phyloP scores from a whole-genome alignment of 2,888 invertebrate genomes.

The Zygogramma bicolorata region DNA sequence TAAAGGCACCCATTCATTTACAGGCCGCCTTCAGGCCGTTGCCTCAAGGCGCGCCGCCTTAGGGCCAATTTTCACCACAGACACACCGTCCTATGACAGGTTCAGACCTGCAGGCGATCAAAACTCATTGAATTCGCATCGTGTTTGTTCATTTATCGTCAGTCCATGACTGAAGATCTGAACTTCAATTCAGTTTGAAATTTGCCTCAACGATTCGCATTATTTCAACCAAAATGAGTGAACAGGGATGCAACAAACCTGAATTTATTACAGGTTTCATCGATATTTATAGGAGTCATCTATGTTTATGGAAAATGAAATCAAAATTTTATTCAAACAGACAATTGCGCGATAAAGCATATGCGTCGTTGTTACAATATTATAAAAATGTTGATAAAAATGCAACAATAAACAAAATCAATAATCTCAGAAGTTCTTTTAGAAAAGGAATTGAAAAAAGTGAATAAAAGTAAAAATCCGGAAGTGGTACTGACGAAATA shows the following conservation, averaged over 20 bases:
- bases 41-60: not conserved
- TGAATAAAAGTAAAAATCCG: too few species aligned
- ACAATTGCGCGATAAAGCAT: too few species aligned
- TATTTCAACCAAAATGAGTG: too few species aligned
- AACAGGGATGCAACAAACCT: too few species aligned
- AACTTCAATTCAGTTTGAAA: too few species aligned
- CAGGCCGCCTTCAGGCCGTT: not conserved
- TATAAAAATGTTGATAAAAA: slow-evolving; percentile 1
- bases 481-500: too few species aligned
- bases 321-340: too few species aligned
- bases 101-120: not conserved
- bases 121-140: not conserved
- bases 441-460: not conserved
- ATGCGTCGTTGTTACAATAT: too few species aligned
- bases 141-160: slow-evolving; percentile 10
- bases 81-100: slow-evolving; percentile 5
- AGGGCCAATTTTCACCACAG: slow-evolving; percentile 11
- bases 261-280: too few species aligned
- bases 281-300: too few species aligned
- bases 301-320: too few species aligned
- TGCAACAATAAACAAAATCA: slow-evolving; percentile 1
- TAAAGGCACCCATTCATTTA: not conserved
- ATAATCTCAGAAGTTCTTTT: slow-evolving; percentile 5
- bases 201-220: too few species aligned
- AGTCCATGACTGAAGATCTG: not conserved